Conservation (phyloP, 37 sponge, comb jelly and placozoan genomes). For the Halisarca cf. caerulea region DNA sequence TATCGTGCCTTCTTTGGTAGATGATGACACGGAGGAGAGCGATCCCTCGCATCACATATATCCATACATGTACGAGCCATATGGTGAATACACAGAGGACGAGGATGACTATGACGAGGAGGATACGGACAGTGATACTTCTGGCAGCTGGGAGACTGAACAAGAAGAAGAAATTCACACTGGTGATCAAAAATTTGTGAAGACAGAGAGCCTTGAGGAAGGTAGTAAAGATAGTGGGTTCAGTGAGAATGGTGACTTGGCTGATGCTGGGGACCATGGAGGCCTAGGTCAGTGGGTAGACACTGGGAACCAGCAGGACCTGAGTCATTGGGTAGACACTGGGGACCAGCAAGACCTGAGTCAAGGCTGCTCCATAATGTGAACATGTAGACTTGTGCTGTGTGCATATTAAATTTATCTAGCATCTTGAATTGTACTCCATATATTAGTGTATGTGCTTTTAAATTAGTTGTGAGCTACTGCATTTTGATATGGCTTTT, state of each 20-base stretch:
- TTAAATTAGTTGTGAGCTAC: no score
- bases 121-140: background rate
- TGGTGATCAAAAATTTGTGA: background rate
- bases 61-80: no score
- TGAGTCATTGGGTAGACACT: no score
- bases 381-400: no score
- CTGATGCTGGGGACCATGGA: background rate
- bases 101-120: slow-evolving; percentile 18
- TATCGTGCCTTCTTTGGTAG: background rate
- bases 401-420: no score
- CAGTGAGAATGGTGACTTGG: background rate
- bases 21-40: background rate
- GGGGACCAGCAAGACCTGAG: no score
- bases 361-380: background rate
- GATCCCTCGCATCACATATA: no score
- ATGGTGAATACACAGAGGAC: slow-evolving; percentile 8
- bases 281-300: background rate
- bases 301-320: background rate
- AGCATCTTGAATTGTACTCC: no score
- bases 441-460: no score
- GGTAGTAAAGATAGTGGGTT: background rate
- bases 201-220: background rate
- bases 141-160: slow-evolving; percentile 49
- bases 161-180: slow-evolving; percentile 21
- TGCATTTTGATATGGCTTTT: no score